phyloP scores from a whole-genome alignment of 1,140 invertebrate species.

The Brachystomella parvula region DNA sequence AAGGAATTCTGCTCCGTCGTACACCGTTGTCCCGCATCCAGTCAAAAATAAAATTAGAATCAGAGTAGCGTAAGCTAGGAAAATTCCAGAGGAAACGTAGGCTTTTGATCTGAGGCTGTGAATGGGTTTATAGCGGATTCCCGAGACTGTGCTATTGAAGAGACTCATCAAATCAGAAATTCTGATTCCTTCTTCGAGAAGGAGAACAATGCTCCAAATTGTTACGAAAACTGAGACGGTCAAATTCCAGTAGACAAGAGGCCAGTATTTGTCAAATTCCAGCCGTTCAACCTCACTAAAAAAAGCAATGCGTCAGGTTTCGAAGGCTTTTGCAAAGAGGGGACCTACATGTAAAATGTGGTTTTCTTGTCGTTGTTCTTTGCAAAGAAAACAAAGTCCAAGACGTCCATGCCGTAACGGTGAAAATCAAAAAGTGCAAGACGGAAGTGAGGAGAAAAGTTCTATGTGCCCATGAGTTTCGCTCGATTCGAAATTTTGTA shows the following conservation, averaged over 20 bases:
- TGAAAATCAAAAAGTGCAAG: too few species aligned
- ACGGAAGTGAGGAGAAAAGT: too few species aligned
- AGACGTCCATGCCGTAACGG: too few species aligned
- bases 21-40: neutral
- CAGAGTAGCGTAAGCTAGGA: neutral
- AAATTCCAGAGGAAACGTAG: neutral
- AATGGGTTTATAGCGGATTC: neutral
- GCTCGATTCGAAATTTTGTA: too few species aligned
- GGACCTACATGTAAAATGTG: too few species aligned
- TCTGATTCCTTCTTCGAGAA: neutral
- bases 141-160: neutral
- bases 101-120: neutral
- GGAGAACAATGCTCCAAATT: neutral
- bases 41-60: neutral
- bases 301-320: too few species aligned
- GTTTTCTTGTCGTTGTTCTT: too few species aligned
- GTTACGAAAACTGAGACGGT: neutral
- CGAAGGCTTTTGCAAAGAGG: too few species aligned
- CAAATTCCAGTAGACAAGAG: neutral
- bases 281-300: neutral
- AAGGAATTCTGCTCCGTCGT: neutral
- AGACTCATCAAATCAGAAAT: neutral
- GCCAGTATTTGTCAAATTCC: constrained; percentile 10
- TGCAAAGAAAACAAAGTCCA: too few species aligned
- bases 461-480: too few species aligned